Evolutionary conservation across 2,888 invertebrate genomes (phyloP).

Genomic region (Operophtera brumata): DNA sequence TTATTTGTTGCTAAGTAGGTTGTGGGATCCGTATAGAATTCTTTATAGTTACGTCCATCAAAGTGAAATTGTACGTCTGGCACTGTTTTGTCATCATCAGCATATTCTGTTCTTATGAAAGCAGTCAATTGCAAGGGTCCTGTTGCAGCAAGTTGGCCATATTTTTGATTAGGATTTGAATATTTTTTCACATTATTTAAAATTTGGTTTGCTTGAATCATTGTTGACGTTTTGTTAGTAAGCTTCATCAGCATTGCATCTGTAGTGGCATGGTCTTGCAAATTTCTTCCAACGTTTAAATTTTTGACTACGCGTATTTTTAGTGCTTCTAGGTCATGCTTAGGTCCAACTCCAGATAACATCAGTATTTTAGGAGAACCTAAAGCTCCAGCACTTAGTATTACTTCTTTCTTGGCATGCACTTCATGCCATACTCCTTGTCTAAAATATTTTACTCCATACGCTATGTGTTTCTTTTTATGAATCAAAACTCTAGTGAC

Average conservation of each 20-base stretch:
- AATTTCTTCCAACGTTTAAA: slow-evolving; percentile 85
- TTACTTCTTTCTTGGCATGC: slow-evolving; percentile 79
- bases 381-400: slow-evolving; percentile 80
- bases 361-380: slow-evolving; percentile 83
- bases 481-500: slow-evolving; percentile 81
- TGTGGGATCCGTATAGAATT: slow-evolving; percentile 79
- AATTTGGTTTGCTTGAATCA: slow-evolving; percentile 52
- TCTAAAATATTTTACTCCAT: slow-evolving; percentile 53
- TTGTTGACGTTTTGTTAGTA: slow-evolving; percentile 74
- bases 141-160: slow-evolving; percentile 74
- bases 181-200: slow-evolving; percentile 61
- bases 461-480: slow-evolving; percentile 43
- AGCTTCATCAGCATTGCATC: slow-evolving; percentile 76
- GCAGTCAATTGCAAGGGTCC: slow-evolving; percentile 80
- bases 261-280: slow-evolving; percentile 86
- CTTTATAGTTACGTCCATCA: slow-evolving; percentile 76
- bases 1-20: slow-evolving; percentile 65
- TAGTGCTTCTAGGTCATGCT: slow-evolving; percentile 61
- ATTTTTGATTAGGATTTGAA: slow-evolving; percentile 47
- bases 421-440: slow-evolving; percentile 43
- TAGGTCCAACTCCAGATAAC: slow-evolving; percentile 83
- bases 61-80: slow-evolving; percentile 85
- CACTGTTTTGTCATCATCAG: slow-evolving; percentile 66
- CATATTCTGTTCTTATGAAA: slow-evolving; percentile 80
- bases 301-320: slow-evolving; percentile 80